Percentiles rank a stretch among this genome's conserved stretches.
phyloP scores from a whole-genome alignment of 2,888 invertebrate species.

The Trissolcus brochymenae region DNA sequence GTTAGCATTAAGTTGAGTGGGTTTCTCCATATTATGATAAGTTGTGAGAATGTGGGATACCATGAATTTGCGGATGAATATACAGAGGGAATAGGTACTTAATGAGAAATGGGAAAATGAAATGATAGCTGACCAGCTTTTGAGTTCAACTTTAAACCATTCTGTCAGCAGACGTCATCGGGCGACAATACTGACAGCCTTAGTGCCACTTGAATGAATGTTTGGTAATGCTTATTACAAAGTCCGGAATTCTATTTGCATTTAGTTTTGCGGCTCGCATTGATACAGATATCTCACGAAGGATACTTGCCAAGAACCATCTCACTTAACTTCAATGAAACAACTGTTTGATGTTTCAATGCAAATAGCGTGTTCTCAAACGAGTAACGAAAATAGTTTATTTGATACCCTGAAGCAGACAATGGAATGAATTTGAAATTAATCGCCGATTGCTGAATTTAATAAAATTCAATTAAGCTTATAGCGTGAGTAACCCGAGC shows the following conservation, averaged over 20 bases:
- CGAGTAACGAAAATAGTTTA: slow-evolving; percentile 27
- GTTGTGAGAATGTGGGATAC: not conserved
- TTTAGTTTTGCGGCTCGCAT: slow-evolving; percentile 34
- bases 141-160: slow-evolving; percentile 33
- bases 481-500: not conserved
- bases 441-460: slow-evolving; percentile 16
- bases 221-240: slow-evolving; percentile 46
- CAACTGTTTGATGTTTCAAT: slow-evolving; percentile 23
- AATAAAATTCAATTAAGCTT: slow-evolving; percentile 25
- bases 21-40: not conserved
- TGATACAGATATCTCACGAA: slow-evolving; percentile 40
- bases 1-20: not conserved
- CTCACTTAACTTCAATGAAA: slow-evolving; percentile 13
- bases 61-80: slow-evolving; percentile 4
- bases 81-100: slow-evolving; percentile 12
- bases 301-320: slow-evolving; percentile 19
- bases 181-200: slow-evolving; percentile 22
- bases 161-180: slow-evolving; percentile 33
- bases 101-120: slow-evolving; percentile 13
- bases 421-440: slow-evolving; percentile 15
- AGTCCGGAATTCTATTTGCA: slow-evolving; percentile 43
- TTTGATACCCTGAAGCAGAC: slow-evolving; percentile 20
- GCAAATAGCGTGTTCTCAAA: slow-evolving; percentile 12
- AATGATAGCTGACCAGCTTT: slow-evolving; percentile 29
- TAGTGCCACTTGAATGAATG: slow-evolving; percentile 45